Base-by-base conservation (phyloP, 2,888 invertebrate genomes). In the Conomelus anceps region DNA sequence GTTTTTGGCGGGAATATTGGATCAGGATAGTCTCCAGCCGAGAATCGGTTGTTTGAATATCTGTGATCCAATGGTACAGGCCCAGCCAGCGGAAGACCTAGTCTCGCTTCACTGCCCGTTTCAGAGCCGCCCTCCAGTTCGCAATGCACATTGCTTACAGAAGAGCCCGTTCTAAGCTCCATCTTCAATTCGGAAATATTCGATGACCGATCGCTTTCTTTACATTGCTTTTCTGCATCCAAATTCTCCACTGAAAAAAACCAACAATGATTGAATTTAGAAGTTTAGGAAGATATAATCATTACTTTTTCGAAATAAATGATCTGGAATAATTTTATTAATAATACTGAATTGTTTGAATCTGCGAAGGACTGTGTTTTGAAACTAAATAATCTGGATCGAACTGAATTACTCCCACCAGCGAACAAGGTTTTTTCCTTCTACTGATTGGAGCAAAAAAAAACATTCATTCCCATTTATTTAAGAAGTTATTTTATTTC, bases 131-230 rank as follows among this genome's bases (percentile, higher is more conserved):
- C 92, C 87, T 92, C 92, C 23, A 92, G 91, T 88, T 92, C 93
- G 90, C 93, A 93, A 90, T 93, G 93, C 89, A 93, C 93, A 93
- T 97, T 97, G 93, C 96, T 97, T 92, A 96, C 96, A 84, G 96
- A 97, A 90, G 97, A 96, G 13, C 96, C 96, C 87, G 98, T 98
- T 90, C 98, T 95, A 90, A 98, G 95, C 93, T 98, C 98, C 91
- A 98, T 95, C 93, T 98, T 98, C 93, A 98, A 94, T 94, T 98
- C 98, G 91, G 98, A 98, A 92, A 98, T 98, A 93, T 98, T 98
- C 88, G 98, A 98, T 92, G 98, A 98, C 91, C 97, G 95, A 93
- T 98, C 98, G 90, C 98, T 98, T 90, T 94, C 94, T 90, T 94
- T 96, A 91, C 95, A 96, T 91, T 94, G 94, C 91, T 95, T 94